These are phyloP conservation scores for Channa argus DNA, from an alignment of 2,113 vertebrate species.

Conservation along the genomic window DNA sequence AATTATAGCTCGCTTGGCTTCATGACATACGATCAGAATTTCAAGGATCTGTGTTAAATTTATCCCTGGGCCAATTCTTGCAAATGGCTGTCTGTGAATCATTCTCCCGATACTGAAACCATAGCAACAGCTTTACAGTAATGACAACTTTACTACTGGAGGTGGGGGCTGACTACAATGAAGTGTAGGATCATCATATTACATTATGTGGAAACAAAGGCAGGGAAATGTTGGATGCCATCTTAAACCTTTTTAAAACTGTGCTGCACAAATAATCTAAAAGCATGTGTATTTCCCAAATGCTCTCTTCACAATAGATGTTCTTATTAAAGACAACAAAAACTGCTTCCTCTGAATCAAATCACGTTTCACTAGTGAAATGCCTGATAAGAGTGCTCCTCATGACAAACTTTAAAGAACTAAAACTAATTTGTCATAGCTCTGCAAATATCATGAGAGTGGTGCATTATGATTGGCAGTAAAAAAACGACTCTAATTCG, in stretches of 20 bases:
- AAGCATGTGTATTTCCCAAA: not conserved
- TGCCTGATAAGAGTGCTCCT: slow-evolving; percentile 26
- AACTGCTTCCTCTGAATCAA: not conserved
- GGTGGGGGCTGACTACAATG: slow-evolving; percentile 46
- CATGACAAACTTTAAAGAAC: slow-evolving; percentile 14
- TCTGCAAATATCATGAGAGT: slow-evolving; percentile 20
- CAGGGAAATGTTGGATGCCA: not conserved
- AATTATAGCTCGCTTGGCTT: not conserved
- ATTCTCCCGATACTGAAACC: slow-evolving; percentile 64
- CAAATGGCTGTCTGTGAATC: slow-evolving; percentile 56
- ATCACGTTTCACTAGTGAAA: slow-evolving; percentile 28
- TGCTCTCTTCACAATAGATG: not conserved
- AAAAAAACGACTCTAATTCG: slow-evolving; percentile 13
- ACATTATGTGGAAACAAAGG: slow-evolving; percentile 37
- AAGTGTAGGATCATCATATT: slow-evolving; percentile 21
- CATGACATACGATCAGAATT: slow-evolving; percentile 17
- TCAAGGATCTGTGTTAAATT: slow-evolving; percentile 48
- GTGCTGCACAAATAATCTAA: not conserved
- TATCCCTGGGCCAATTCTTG: slow-evolving; percentile 40
- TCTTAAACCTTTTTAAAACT: not conserved
- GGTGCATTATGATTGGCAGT: slow-evolving; percentile 7
- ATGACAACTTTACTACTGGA: slow-evolving; percentile 56
- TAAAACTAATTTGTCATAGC: slow-evolving; percentile 8
- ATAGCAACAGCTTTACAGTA: slow-evolving; percentile 77
- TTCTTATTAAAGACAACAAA: not conserved